phyloP scores from a whole-genome alignment of 2,888 invertebrate genomes.

The Orthosia gothica region DNA sequence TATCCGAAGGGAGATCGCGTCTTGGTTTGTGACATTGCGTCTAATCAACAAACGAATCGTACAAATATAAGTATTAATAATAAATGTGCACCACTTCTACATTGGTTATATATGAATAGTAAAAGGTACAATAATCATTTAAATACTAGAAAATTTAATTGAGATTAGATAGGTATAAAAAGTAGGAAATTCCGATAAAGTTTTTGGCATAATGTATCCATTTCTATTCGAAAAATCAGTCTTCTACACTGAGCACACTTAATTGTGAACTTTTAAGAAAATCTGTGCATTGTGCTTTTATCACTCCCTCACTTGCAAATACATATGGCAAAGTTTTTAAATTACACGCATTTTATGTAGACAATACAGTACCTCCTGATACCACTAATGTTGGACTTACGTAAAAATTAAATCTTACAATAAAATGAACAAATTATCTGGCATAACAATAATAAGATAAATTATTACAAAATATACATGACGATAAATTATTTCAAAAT shows the following conservation, averaged over 20 bases:
- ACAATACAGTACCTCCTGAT: conserved; percentile 44
- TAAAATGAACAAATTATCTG: conserved; percentile 65
- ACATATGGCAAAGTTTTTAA: conserved; percentile 57
- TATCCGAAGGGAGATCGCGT: conserved; percentile 47
- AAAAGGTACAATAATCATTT: conserved; percentile 60
- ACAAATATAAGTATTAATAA: conserved; percentile 50
- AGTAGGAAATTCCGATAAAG: conserved; percentile 71
- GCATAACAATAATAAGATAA: conserved; percentile 72
- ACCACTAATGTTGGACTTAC: conserved; percentile 56
- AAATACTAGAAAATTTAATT: conserved; percentile 62
- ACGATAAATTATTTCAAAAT: conserved; percentile 75
- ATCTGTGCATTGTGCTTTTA: conserved; percentile 74
- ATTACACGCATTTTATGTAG: conserved; percentile 43
- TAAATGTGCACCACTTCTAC: conserved; percentile 80
- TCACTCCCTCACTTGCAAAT: conserved; percentile 53
- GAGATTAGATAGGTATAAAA: conserved; percentile 69
- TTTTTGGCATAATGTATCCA: conserved; percentile 76
- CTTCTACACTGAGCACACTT: conserved; percentile 88
- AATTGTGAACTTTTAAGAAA: conserved; percentile 67
- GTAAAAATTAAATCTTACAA: conserved; percentile 68
- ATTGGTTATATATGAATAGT: conserved; percentile 71
- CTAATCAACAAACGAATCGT: conserved; percentile 63
- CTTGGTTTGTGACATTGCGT: conserved; percentile 52
- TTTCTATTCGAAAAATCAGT: conserved; percentile 86
- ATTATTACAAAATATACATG: conserved; percentile 77